Percentiles rank a stretch among this genome's conserved stretches.
phyloP scores from a whole-genome alignment of 2,888 invertebrate species.

The Phasia obesa region DNA sequence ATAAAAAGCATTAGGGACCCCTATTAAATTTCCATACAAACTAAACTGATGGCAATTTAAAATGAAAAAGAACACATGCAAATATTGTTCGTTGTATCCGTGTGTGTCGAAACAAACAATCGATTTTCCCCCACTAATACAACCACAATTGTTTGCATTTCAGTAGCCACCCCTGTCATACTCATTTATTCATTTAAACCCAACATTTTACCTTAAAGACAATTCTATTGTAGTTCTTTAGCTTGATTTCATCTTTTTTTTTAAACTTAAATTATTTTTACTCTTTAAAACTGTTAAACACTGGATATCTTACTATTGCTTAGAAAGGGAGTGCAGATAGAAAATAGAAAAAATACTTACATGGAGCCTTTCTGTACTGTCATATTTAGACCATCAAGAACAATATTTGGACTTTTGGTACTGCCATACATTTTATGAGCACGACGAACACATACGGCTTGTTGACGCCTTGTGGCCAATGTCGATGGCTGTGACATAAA shows the following conservation, averaged over 20 bases:
- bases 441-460: constrained; percentile 92
- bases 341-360: constrained; percentile 84
- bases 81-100: not conserved
- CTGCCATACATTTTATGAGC: constrained; percentile 93
- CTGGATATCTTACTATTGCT: not conserved
- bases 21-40: constrained; percentile 58
- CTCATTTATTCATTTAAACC: not conserved
- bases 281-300: not conserved
- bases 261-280: not conserved
- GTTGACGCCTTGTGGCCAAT: constrained; percentile 87
- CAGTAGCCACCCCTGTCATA: too few relatives aligned
- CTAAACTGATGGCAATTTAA: constrained; percentile 44
- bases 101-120: not conserved
- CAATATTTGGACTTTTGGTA: constrained; percentile 89
- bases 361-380: constrained; percentile 95
- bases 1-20: not conserved
- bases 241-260: not conserved
- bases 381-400: constrained; percentile 94
- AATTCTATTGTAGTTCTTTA: not conserved
- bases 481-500: constrained; percentile 88
- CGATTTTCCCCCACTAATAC: not conserved
- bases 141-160: not conserved
- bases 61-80: not conserved
- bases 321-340: not conserved
- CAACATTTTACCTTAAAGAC: not conserved